Conservation (phyloP, 2,113 vertebrate genomes). For the Tiliqua scincoides region DNA sequence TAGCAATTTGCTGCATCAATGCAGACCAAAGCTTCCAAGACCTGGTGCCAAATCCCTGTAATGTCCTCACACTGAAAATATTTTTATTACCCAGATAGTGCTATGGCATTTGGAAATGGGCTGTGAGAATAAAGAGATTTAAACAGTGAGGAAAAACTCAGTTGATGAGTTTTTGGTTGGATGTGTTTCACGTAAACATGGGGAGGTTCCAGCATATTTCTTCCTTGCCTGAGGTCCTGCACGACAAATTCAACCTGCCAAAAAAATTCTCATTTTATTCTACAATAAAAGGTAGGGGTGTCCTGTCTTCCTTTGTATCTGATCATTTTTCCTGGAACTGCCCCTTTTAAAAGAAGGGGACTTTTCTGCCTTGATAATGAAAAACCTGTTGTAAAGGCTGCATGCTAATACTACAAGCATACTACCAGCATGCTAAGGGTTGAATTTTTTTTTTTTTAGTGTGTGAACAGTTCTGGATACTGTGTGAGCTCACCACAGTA, state of each 20-base stretch:
- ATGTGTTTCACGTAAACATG: not conserved
- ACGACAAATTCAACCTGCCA: not conserved
- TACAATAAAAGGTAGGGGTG: not conserved
- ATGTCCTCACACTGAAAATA: slow-evolving; percentile 1
- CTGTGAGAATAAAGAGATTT: not conserved
- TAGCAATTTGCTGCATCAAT: not conserved
- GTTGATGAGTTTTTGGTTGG: not conserved
- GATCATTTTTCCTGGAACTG: not conserved
- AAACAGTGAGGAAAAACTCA: not conserved
- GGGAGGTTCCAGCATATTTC: too few relatives aligned
- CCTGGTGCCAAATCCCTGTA: not conserved
- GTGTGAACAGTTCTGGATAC: not conserved
- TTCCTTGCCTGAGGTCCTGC: too few relatives aligned
- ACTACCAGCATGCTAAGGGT: too few relatives aligned
- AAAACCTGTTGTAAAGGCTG: not conserved
- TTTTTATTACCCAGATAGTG: not conserved
- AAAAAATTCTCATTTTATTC: not conserved
- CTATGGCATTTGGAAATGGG: not conserved
- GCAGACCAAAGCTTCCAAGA: not conserved
- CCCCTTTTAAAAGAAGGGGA: not conserved
- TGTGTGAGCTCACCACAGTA: not conserved
- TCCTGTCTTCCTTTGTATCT: not conserved
- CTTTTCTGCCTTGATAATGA: not conserved
- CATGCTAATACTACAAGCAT: not conserved
- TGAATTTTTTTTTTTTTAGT: not conserved